Evolutionary conservation across 92 coral and sea anemone genomes (phyloP), one percentile per base, ranked within the genome.

Genomic region (Porites rus): DNA sequence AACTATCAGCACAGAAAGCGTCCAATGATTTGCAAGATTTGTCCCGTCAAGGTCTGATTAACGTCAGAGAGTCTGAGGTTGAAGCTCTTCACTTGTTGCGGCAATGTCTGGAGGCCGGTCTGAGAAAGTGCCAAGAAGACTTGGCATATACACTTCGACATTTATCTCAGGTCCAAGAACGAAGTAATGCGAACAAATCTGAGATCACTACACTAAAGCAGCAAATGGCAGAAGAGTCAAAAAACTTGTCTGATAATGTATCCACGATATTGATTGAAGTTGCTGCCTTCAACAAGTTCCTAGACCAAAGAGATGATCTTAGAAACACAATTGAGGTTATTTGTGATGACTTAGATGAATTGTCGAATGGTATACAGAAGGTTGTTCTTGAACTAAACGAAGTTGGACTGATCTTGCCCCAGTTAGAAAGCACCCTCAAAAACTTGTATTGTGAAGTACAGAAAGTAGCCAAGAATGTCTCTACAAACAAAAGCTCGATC

Each of bases 21-120:
- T 38, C 51, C 2, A 64, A 14, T 4, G 59, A 78, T 14, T 22
- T 78, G 17, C 83, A 78, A 72, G 83, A 78, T n/a, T 18, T 78
- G 73, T 14, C 4, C 9, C 46, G 8, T 63, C 51, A 78, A 2
- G 83, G 83, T 60, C 20, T 78, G 19, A 10, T 24, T 60, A 31
- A 64, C 17, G 65, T 78, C 11, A 64, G 51, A 53, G 54, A 38
- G 3, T 56, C 61, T 56, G 61, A 56, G 16, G 16, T 56, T 56
- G 61, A 56, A 56, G 61, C 61, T 56, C 61, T 56, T 56, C 17
- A 8, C 16, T 11, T 56, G 4, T 8, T 56, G 61, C 61, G 61
- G 2, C 61, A 56, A 14, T 56, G 13, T 2, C 61, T 56, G 0
- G 61, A 10, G 16, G 61, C 61, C 61, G 61, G 11, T 56, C 61